Evolutionary conservation across 2,113 vertebrate species (phyloP), one percentile per base, ranked within the genome.

Genomic region (Petrocephalus zakoni): DNA sequence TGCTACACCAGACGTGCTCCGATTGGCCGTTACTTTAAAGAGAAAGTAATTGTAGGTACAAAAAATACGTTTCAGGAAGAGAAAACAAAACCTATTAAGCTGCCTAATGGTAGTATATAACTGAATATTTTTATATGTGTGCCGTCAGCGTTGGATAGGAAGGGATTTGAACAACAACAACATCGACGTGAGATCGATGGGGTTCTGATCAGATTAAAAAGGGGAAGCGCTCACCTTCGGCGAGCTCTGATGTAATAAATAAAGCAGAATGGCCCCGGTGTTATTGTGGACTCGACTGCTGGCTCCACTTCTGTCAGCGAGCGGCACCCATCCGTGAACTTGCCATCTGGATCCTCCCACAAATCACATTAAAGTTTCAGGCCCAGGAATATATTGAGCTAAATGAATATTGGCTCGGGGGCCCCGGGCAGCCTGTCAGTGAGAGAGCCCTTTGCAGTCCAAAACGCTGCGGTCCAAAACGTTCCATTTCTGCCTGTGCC

Each of bases 311-410:
- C 94, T 93, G 94, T 95, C 93, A 94, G 93, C 87, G 92, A 95
- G 92, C 93, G 90, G 94, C 94, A 94, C 92, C 94, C 93, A 95
- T 95, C 94, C 94, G 93, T 96, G 95, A 95, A 95, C 94, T 93
- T 92, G 92, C 95, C 95, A 96, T 96, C 95, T 96, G 95, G 95
- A 95, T 94, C 94, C 94, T 93, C 94, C 94, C 94, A 95, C 94
- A 95, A 95, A 95, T 95, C 94, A 95, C 95, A 96, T 96, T 95
- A 95, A 95, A 95, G 94, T 95, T 95, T 94, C 94, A 95, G 92
- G 93, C 93, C 93, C 93, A 94, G 94, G 93, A 95, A 96, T 95
- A 95, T 94, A 95, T 96, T 95, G 95, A 93, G 93, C 94, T 95
- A 95, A 96, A 95, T 95, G 94, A 96, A 95, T 94, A 95, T 93